Conservation (phyloP, 2,113 vertebrate genomes). For the Petromus typicus region DNA sequence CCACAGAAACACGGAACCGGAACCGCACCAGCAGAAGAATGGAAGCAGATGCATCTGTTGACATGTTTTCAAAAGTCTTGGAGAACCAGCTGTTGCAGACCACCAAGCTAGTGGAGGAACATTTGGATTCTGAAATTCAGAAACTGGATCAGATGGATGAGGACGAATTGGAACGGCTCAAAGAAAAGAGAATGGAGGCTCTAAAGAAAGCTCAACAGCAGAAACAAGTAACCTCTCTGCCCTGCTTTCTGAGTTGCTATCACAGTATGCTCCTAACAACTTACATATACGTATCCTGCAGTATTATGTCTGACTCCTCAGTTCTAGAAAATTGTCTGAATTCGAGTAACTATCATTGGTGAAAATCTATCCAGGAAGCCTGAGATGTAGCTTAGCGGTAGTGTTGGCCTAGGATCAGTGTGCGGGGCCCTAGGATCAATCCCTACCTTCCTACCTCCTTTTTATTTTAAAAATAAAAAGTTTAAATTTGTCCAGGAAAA, state of each 20-base stretch:
- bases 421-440: neutral
- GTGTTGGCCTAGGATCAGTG: neutral
- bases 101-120: constrained; percentile 93
- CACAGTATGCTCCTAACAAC: constrained; percentile 56
- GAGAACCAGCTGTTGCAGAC: constrained; percentile 94
- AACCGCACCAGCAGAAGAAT: constrained; percentile 83
- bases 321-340: neutral
- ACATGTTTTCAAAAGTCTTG: constrained; percentile 92
- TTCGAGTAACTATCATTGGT: neutral
- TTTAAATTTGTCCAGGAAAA: neutral
- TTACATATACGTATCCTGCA: neutral
- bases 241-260: constrained; percentile 69
- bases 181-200: constrained; percentile 94
- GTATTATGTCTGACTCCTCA: neutral
- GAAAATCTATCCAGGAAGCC: neutral
- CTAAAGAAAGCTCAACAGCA: constrained; percentile 97
- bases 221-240: constrained; percentile 92
- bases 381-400: neutral
- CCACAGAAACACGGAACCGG: constrained; percentile 70
- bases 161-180: constrained; percentile 94
- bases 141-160: constrained; percentile 95
- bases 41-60: constrained; percentile 90
- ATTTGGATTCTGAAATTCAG: constrained; percentile 93
- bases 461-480: neutral
- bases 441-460: neutral